phyloP scores from a whole-genome alignment of 2,113 vertebrate species.

The Paraplagusia blochii region DNA sequence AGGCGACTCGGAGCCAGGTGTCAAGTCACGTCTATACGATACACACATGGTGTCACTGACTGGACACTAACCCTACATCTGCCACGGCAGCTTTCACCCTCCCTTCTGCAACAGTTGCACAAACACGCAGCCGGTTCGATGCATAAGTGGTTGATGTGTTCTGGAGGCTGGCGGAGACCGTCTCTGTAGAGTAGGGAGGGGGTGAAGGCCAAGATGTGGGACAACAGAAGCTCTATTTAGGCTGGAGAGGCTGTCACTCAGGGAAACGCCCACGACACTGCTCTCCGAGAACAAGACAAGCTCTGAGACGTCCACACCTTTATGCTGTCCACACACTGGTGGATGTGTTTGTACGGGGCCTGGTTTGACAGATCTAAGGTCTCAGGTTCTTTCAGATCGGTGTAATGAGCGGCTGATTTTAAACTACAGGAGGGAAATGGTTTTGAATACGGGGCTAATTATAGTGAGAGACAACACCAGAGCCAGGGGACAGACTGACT shows the following conservation, averaged over 20 bases:
- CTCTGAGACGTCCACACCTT: conserved; percentile 52
- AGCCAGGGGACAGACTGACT: conserved; percentile 29
- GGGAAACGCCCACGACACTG: conserved; percentile 44
- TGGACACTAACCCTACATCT: conserved; percentile 41
- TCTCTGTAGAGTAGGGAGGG: conserved; percentile 61
- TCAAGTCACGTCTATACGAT: conserved; percentile 51
- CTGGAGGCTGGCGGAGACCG: conserved; percentile 71
- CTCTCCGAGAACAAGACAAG: conserved; percentile 41
- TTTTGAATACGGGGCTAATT: conserved; percentile 53
- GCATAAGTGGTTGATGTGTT: conserved; percentile 65
- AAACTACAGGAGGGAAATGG: conserved; percentile 33
- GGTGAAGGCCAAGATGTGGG: conserved; percentile 42
- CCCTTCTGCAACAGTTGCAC: conserved; percentile 28
- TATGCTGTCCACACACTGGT: conserved; percentile 30
- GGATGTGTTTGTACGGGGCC: conserved; percentile 28
- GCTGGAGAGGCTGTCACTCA: conserved; percentile 4
- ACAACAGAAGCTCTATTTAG: conserved; percentile 72
- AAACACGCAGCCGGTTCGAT: conserved; percentile 35
- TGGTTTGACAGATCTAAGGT: conserved; percentile 12
- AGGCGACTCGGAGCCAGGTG: conserved; percentile 13
- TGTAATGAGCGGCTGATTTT: conserved; percentile 35
- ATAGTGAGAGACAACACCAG: conserved; percentile 59
- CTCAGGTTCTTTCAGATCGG: conserved; percentile 18
- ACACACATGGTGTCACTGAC: conserved; percentile 33
- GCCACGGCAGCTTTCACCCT: conserved; percentile 32